These are phyloP conservation scores for Heliconius sara DNA, from an alignment of 2,888 invertebrate species.

Conservation along the genomic window DNA sequence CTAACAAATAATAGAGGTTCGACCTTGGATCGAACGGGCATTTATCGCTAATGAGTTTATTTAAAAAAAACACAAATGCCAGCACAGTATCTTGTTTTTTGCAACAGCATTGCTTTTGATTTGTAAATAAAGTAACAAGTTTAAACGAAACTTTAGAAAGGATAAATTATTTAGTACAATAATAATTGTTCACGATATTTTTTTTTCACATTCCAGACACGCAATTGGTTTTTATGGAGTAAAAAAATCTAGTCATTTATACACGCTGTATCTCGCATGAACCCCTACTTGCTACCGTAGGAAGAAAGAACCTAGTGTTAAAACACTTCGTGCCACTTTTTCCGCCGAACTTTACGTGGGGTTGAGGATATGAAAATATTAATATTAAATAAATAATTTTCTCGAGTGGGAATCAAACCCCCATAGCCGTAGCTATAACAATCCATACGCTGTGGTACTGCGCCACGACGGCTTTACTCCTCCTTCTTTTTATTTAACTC, in stretches of 20 bases:
- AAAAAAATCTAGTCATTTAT: no score
- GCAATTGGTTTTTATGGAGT: no score
- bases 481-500: background rate
- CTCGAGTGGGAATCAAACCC: background rate
- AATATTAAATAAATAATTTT: no score
- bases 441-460: background rate
- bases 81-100: constrained; percentile 16
- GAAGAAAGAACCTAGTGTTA: background rate
- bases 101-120: constrained; percentile 9
- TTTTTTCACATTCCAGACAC: no score
- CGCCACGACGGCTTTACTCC: background rate
- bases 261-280: no score
- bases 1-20: background rate
- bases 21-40: constrained; percentile 12
- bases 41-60: constrained; percentile 21
- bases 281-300: background rate
- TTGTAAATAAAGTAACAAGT: constrained; percentile 14
- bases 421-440: background rate
- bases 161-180: constrained; percentile 5
- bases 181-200: background rate
- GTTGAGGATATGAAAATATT: background rate
- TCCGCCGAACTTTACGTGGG: background rate
- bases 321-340: background rate
- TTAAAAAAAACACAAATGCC: constrained; percentile 19
- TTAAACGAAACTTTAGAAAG: constrained; percentile 6